Base-by-base conservation (phyloP, 1,140 invertebrate species). In the Drosophila erecta region DNA sequence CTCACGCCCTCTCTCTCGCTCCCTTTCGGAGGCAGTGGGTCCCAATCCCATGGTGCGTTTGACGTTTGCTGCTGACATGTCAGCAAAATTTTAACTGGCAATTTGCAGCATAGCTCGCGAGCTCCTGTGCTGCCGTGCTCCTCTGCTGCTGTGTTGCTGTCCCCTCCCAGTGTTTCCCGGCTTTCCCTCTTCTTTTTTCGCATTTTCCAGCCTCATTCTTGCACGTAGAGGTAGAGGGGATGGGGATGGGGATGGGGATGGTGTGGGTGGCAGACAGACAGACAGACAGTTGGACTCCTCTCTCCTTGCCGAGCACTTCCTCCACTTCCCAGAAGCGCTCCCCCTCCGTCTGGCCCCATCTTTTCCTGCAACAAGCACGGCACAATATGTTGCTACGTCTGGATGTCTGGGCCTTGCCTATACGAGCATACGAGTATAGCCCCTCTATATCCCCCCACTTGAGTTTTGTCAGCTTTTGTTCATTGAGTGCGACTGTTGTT, bases 381-480 rank as follows among this genome's bases (percentile, higher is more conserved):
- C 66, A 86, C 83, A 86, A 86, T 86, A 86, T 86, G 83, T 86
- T 87, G 83, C 83, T 79, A 78, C 75, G 81, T 85, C 77, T 80
- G 58, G 20, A 20, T 65, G 61, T 59, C 43, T 60, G 56, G 27
- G 59, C 17, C 35, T 49, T 73, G 56, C 76, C 79, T 65, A 66
- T 37, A 22, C 27, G 43, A 24, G 33, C 17, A 15, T 30, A 30
- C 27, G 27, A 30, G 30, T 37, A 14, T 50, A 35, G 30, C 27
- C 37, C 46, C 27, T 46, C 56, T 27, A 33, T 44, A 24, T 37
- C n/a, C 15, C 15, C 41, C 65, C 79, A 81, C 73, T 81, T 76
- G 66, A 81, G 73, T 66, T 62, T 56, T 73, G 76, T 51, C 62
- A 51, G 53, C 49, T 51, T 44, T 75, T 71, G 69, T 53, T 65